These are phyloP conservation scores for Zoanthus sansibaricus DNA, from an alignment of 92 coral and sea anemone genomes.

Conservation along the genomic window DNA sequence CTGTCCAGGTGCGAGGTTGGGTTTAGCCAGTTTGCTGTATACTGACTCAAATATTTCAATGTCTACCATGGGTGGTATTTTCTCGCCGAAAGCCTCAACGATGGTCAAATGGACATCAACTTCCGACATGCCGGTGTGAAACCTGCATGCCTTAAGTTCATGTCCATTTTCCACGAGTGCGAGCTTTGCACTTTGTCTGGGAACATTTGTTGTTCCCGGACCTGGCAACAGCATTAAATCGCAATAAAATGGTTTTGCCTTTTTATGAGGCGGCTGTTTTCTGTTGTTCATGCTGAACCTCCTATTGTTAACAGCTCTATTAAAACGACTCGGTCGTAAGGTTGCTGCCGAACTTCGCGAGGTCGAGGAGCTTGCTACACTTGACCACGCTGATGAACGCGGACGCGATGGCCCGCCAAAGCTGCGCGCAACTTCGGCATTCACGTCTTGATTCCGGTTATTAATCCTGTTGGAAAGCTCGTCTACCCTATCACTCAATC, in stretches of 20 bases:
- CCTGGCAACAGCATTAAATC: constrained; percentile 49
- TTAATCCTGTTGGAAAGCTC: no score
- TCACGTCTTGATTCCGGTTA: no score
- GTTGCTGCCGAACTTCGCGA: background rate
- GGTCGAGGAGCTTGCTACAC: constrained; percentile 29
- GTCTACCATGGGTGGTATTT: constrained; percentile 52
- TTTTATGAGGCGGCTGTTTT: constrained; percentile 20
- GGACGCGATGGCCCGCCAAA: constrained; percentile 1
- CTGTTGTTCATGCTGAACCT: background rate
- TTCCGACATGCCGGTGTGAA: constrained; percentile 33
- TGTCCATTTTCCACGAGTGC: constrained; percentile 54
- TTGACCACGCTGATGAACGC: background rate
- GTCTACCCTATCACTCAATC: no score
- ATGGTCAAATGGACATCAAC: constrained; percentile 43
- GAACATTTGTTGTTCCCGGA: constrained; percentile 41
- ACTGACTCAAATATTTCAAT: constrained; percentile 38
- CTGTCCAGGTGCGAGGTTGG: constrained; percentile 55
- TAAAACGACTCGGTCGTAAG: constrained; percentile 18
- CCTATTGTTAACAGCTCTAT: constrained; percentile 11
- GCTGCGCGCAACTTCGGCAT: constrained; percentile 1
- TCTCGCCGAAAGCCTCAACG: constrained; percentile 49
- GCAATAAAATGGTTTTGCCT: constrained; percentile 42
- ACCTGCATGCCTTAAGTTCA: constrained; percentile 39
- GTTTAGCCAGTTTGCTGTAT: constrained; percentile 42
- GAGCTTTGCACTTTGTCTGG: constrained; percentile 42